A percentile compares a stretch with the other conserved stretches of the same genome.
phyloP scores from a whole-genome alignment of 2,888 invertebrate genomes.

The Acrobeloides nanus region DNA sequence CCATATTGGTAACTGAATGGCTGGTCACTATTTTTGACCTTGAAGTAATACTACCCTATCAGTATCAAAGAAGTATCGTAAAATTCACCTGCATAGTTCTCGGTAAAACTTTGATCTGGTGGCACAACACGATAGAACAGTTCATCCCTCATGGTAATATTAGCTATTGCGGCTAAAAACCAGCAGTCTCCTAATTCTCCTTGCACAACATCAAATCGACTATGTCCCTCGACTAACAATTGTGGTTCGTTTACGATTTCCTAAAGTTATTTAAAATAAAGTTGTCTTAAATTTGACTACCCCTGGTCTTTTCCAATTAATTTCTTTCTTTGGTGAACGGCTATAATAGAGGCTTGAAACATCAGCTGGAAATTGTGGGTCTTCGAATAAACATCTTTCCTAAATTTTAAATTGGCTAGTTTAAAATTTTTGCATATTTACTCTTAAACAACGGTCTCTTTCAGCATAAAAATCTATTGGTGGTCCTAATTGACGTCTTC shows the following conservation, averaged over 20 bases:
- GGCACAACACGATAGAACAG: conserved; percentile 92
- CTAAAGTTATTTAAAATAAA: conserved; percentile 54
- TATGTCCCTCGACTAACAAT: conserved; percentile 86
- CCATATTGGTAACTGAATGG: too few species aligned
- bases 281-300: conserved; percentile 65
- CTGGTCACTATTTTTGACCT: too few species aligned
- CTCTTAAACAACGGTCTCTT: conserved; percentile 64
- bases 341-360: conserved; percentile 78
- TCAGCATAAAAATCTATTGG: conserved; percentile 63
- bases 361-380: conserved; percentile 76
- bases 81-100: conserved; percentile 84
- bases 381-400: conserved; percentile 71
- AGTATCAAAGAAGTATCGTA: too few species aligned
- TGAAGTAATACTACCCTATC: too few species aligned
- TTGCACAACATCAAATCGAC: conserved; percentile 93
- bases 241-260: conserved; percentile 79
- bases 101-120: conserved; percentile 75
- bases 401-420: too few species aligned
- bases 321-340: conserved; percentile 71
- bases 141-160: conserved; percentile 76
- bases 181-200: conserved; percentile 57
- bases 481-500: too few species aligned
- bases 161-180: conserved; percentile 72
- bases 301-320: conserved; percentile 85
- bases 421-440: too few species aligned